Evolutionary conservation across 2,888 invertebrate species (phyloP).

Genomic region (Netelia fuscicornis): DNA sequence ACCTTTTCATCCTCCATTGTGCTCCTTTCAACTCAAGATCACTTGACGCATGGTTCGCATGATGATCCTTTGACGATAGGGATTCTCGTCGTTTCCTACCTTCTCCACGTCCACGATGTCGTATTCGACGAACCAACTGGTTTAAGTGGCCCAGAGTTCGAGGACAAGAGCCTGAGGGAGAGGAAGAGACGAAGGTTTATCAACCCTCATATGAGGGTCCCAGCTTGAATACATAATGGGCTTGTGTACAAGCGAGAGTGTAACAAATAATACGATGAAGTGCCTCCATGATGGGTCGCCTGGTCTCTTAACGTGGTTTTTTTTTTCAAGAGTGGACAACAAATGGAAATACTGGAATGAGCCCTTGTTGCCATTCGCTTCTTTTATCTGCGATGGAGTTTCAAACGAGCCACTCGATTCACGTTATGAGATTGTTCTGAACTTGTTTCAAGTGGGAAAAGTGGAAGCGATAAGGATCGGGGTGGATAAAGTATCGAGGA

Average conservation of each 20-base stretch:
- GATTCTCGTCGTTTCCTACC: slow-evolving; percentile 26
- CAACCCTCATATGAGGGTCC: neutral
- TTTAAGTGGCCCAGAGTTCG: slow-evolving; percentile 7
- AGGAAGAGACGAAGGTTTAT: neutral
- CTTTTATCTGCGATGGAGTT: neutral
- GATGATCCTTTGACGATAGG: slow-evolving; percentile 58
- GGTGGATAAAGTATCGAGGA: no score
- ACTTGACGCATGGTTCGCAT: slow-evolving; percentile 41
- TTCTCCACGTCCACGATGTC: slow-evolving; percentile 3
- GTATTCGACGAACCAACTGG: neutral
- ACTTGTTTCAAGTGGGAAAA: no score
- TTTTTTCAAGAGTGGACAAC: neutral
- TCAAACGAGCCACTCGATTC: neutral
- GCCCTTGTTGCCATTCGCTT: neutral
- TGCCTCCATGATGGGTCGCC: neutral
- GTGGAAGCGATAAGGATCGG: no score
- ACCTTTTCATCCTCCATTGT: slow-evolving; percentile 27
- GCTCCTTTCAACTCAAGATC: slow-evolving; percentile 52
- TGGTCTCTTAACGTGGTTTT: neutral
- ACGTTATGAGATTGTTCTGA: no score
- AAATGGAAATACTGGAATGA: neutral
- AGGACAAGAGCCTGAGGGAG: neutral
- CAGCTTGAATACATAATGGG: neutral
- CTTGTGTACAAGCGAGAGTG: neutral
- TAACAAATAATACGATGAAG: neutral